Evolutionary conservation across 2,888 invertebrate genomes (phyloP).

Genomic region (Acronicta psi): DNA sequence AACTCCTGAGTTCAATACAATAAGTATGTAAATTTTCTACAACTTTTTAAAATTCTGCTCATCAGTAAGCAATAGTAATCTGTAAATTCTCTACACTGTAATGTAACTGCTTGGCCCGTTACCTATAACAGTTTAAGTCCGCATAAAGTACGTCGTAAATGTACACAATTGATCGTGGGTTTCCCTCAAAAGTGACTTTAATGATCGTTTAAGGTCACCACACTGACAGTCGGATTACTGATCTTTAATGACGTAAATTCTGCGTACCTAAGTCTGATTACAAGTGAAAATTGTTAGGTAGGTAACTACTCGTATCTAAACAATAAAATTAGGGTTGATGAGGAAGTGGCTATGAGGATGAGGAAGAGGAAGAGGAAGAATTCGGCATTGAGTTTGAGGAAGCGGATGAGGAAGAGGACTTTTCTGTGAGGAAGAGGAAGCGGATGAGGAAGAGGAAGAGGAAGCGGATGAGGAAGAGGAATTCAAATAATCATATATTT

Average conservation of each 20-base stretch:
- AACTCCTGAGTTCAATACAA: neutral
- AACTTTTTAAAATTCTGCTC: constrained; percentile 22
- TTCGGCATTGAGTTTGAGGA: no score
- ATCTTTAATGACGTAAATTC: neutral
- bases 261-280: neutral
- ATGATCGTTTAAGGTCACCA: neutral
- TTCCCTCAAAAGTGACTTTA: neutral
- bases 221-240: neutral
- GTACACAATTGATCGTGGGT: constrained; percentile 2
- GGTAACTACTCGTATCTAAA: no score
- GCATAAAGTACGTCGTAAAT: constrained; percentile 20
- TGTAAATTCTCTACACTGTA: constrained; percentile 6
- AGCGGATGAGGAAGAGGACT: no score
- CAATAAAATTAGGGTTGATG: no score
- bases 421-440: no score
- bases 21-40: constrained; percentile 3
- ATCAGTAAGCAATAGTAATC: constrained; percentile 6
- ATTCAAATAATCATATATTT: no score
- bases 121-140: constrained; percentile 3
- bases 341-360: no score
- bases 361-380: no score
- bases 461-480: no score
- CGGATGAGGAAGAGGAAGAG: no score
- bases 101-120: constrained; percentile 23
- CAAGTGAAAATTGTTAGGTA: neutral